phyloP scores from a whole-genome alignment of 2,888 invertebrate species.

The Nesidiocoris tenuis region DNA sequence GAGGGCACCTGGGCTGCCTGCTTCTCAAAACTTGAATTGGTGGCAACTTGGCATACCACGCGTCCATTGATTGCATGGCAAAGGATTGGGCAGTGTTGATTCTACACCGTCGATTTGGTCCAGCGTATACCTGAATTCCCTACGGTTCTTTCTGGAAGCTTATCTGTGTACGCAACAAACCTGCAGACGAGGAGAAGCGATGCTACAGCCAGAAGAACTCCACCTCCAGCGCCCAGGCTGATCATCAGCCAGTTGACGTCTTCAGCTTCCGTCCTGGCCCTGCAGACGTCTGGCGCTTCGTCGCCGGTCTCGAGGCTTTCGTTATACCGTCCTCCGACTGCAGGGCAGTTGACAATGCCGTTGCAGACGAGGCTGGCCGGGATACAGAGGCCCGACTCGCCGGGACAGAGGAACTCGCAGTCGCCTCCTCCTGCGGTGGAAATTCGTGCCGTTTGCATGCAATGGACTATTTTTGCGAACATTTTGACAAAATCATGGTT shows the following conservation, averaged over 20 bases:
- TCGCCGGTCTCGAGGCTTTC: constrained; percentile 62
- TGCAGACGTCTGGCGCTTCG: constrained; percentile 74
- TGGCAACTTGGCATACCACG: too few species aligned
- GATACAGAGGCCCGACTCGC: constrained; percentile 78
- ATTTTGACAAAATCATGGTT: too few species aligned
- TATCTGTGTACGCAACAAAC: constrained; percentile 40
- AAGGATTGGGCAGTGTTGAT: too few species aligned
- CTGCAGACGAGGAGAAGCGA: constrained; percentile 64
- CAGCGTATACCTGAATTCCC: too few species aligned
- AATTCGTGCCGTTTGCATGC: neutral
- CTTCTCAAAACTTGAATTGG: too few species aligned
- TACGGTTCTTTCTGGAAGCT: too few species aligned
- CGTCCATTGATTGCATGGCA: too few species aligned
- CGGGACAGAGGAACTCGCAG: constrained; percentile 86
- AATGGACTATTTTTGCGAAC: neutral
- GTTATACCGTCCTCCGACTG: constrained; percentile 52
- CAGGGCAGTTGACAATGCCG: constrained; percentile 84
- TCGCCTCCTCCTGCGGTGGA: constrained; percentile 50
- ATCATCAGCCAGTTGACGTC: constrained; percentile 65
- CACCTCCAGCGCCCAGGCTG: constrained; percentile 63
- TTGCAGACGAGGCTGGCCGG: constrained; percentile 82
- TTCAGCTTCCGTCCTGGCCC: constrained; percentile 58
- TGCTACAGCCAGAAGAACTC: constrained; percentile 60
- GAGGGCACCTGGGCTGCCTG: too few species aligned
- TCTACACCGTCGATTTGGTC: too few species aligned